phyloP scores from a whole-genome alignment of 2,113 vertebrate genomes.

The Caranx ignobilis region DNA sequence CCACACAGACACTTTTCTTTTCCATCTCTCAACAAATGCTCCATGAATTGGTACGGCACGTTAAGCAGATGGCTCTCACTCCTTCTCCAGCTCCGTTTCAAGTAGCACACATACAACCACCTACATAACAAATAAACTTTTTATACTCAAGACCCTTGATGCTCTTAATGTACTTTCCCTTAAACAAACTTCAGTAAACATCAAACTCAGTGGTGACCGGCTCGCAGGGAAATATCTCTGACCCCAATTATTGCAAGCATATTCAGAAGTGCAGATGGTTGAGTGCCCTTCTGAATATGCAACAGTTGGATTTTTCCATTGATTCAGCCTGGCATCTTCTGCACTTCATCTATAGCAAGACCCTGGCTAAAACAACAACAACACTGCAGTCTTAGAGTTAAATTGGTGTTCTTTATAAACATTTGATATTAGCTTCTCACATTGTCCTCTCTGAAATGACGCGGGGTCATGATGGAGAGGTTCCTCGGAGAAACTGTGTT shows the following conservation, averaged over 20 bases:
- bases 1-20: slow-evolving; percentile 12
- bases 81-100: slow-evolving; percentile 28
- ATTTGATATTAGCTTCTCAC: background rate
- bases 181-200: slow-evolving; percentile 19
- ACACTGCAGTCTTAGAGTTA: background rate
- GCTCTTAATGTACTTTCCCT: slow-evolving; percentile 32
- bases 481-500: background rate
- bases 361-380: background rate
- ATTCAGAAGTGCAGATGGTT: background rate
- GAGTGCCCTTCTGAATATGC: background rate
- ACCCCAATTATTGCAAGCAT: slow-evolving; percentile 18
- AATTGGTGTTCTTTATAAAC: background rate
- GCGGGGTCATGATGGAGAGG: background rate
- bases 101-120: slow-evolving; percentile 28
- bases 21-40: slow-evolving; percentile 30
- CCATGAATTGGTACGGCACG: slow-evolving; percentile 3
- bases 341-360: background rate
- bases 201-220: slow-evolving; percentile 21
- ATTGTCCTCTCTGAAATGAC: background rate
- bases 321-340: background rate
- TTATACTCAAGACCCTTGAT: slow-evolving; percentile 9
- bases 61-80: slow-evolving; percentile 49
- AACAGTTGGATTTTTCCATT: background rate
- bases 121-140: slow-evolving; percentile 52
- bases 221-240: background rate